Percentiles rank a stretch among this genome's conserved stretches.
These are phyloP conservation scores for Baronia brevicornis DNA, from an alignment of 2,888 invertebrate genomes.

Conservation along the genomic window DNA sequence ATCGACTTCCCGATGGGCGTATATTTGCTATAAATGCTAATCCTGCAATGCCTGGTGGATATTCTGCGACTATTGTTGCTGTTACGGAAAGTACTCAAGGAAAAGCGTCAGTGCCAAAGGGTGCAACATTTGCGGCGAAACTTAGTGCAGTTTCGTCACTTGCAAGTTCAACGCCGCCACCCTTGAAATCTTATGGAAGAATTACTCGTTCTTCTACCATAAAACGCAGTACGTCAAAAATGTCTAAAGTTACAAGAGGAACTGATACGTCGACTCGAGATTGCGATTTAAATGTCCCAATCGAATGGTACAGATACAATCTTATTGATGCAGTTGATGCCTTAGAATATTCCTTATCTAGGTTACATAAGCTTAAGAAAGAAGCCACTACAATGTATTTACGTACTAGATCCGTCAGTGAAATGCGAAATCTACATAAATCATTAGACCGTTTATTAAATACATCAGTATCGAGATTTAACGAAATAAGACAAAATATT, in stretches of 20 bases:
- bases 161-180: constrained; percentile 13
- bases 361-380: constrained; percentile 68
- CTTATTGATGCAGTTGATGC: constrained; percentile 73
- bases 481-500: constrained; percentile 72
- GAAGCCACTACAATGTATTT: constrained; percentile 58
- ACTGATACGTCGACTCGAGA: constrained; percentile 25
- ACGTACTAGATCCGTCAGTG: constrained; percentile 58
- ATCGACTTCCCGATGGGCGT: constrained; percentile 66
- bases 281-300: constrained; percentile 52
- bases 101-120: constrained; percentile 37
- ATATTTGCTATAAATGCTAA: constrained; percentile 69
- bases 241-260: constrained; percentile 14
- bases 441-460: constrained; percentile 71
- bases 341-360: constrained; percentile 71
- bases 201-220: constrained; percentile 14
- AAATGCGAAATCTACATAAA: constrained; percentile 71
- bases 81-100: constrained; percentile 41
- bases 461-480: constrained; percentile 70
- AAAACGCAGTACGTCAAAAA: constrained; percentile 21
- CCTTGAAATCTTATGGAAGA: constrained; percentile 18
- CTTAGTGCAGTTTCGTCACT: constrained; percentile 38
- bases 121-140: constrained; percentile 56
- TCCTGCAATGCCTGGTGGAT: constrained; percentile 68
- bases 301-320: constrained; percentile 78
- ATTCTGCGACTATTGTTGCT: constrained; percentile 70